These are phyloP conservation scores for Malacoctenus gilli DNA, from an alignment of 2,797 vertebrate genomes.

Conservation along the genomic window DNA sequence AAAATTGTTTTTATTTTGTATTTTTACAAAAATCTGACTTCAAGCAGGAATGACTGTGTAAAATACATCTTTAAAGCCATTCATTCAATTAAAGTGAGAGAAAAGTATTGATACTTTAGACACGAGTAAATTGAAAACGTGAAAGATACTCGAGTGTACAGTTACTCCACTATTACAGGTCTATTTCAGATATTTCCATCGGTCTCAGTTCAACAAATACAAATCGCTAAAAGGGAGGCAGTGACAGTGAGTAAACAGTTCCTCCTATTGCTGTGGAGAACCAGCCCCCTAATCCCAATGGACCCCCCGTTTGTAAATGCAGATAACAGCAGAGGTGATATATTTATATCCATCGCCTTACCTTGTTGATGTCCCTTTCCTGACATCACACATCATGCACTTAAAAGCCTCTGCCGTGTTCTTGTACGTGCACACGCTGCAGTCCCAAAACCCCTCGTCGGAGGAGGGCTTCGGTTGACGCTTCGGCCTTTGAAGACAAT, in stretches of 20 bases:
- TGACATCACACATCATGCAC: slow-evolving; percentile 99
- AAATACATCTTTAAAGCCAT: no score
- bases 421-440: slow-evolving; percentile 99
- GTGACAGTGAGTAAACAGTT: not conserved
- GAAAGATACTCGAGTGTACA: no score
- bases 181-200: no score
- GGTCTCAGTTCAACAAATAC: no score
- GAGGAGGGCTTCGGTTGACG: slow-evolving; percentile 96
- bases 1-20: no score
- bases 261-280: not conserved
- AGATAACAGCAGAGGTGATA: slow-evolving; percentile 41
- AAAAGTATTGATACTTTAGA: no score
- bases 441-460: slow-evolving; percentile 99
- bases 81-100: no score
- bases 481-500: slow-evolving; percentile 89
- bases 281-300: not conserved
- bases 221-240: slow-evolving; percentile 8
- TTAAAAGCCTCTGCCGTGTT: slow-evolving; percentile 99
- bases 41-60: no score
- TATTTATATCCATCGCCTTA: slow-evolving; percentile 80
- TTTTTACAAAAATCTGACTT: no score
- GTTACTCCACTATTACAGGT: no score
- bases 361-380: slow-evolving; percentile 99
- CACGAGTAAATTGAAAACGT: no score
- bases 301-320: slow-evolving; percentile 18